Percentiles rank a stretch among this genome's conserved stretches.
These are phyloP conservation scores for Steinernema khuongi DNA, from an alignment of 1,140 invertebrate species.

Conservation along the genomic window DNA sequence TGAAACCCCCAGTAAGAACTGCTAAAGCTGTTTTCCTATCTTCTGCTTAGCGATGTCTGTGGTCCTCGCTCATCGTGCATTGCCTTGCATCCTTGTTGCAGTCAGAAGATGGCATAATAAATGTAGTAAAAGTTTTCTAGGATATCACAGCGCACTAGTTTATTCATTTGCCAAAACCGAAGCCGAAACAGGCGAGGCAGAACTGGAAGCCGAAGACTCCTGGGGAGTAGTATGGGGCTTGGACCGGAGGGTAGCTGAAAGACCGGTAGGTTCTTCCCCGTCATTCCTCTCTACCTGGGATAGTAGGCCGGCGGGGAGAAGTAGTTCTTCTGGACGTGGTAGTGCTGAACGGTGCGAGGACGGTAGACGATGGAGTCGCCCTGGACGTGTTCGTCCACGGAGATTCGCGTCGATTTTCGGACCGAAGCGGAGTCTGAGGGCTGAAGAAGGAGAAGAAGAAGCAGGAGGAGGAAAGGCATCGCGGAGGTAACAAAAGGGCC, in stretches of 20 bases:
- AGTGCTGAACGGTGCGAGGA: not conserved
- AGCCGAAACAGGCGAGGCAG: not conserved
- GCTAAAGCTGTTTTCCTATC: no score
- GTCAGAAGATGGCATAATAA: no score
- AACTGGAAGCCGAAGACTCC: not conserved
- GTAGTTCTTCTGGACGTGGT: not conserved
- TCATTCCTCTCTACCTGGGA: not conserved
- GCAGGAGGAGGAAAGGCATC: no score
- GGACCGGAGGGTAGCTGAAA: not conserved
- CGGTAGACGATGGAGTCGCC: not conserved
- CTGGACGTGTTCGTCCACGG: not conserved
- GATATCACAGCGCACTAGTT: no score
- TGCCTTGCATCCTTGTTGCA: no score
- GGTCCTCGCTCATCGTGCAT: no score
- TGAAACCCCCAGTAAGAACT: no score
- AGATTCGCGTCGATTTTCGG: not conserved
- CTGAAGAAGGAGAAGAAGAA: not conserved
- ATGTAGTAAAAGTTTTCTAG: no score
- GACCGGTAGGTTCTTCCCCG: not conserved
- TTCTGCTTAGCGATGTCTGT: no score
- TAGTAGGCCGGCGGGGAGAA: not conserved
- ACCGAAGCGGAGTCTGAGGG: not conserved
- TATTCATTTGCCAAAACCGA: not conserved
- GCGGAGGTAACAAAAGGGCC: no score
- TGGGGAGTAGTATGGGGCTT: not conserved